phyloP scores from a whole-genome alignment of 64 coral and sea anemone genomes.

The Stylophora pistillata region DNA sequence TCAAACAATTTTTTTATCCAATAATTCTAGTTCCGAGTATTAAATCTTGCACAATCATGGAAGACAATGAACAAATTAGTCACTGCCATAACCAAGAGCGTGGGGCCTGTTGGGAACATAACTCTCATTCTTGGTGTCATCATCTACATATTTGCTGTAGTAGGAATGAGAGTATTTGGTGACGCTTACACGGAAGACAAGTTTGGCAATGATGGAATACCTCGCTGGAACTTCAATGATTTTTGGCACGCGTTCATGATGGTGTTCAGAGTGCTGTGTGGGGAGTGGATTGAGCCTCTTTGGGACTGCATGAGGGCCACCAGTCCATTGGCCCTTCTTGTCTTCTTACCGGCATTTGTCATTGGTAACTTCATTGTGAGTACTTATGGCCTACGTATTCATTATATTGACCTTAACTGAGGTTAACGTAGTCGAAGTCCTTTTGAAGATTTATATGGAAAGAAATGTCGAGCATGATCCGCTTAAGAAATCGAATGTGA shows the following conservation, averaged over 20 bases:
- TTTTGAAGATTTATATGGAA: too few species aligned
- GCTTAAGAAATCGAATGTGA: too few species aligned
- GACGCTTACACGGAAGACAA: slow-evolving; percentile 58
- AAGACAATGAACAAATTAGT: slow-evolving; percentile 80
- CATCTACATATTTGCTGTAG: slow-evolving; percentile 85
- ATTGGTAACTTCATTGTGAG: slow-evolving; percentile 87
- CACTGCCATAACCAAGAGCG: slow-evolving; percentile 61
- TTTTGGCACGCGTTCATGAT: slow-evolving; percentile 87
- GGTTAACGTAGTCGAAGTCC: too few species aligned
- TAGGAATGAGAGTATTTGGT: slow-evolving; percentile 81
- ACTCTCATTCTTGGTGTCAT: slow-evolving; percentile 72
- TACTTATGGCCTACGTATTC: background rate
- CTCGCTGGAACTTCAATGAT: slow-evolving; percentile 88
- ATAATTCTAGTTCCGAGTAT: slow-evolving; percentile 59
- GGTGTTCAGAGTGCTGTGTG: slow-evolving; percentile 79
- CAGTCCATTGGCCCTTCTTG: slow-evolving; percentile 39
- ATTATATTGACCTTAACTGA: background rate
- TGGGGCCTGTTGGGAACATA: slow-evolving; percentile 74
- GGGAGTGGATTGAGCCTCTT: slow-evolving; percentile 87
- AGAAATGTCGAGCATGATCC: too few species aligned
- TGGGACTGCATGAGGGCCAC: slow-evolving; percentile 87
- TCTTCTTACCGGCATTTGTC: slow-evolving; percentile 67
- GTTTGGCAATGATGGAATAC: slow-evolving; percentile 58
- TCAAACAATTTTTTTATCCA: background rate
- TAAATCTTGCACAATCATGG: slow-evolving; percentile 81